Evolutionary conservation across 2,888 invertebrate genomes (phyloP).

Genomic region (Spicauda simplicius): DNA sequence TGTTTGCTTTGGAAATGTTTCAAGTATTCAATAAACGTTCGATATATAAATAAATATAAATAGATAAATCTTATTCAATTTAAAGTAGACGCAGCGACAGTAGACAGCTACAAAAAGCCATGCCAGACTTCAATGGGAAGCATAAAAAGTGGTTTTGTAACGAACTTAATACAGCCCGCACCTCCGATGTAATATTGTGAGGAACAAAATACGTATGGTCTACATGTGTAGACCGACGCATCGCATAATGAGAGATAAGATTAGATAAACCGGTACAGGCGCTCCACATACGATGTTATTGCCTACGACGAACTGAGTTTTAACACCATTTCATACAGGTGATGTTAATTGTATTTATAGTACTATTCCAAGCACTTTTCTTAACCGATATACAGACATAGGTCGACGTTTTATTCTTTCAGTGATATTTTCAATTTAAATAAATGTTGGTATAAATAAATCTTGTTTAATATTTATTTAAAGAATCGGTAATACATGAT

Average conservation of each 20-base stretch:
- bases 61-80: background rate
- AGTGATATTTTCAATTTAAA: no score
- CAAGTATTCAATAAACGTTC: no score
- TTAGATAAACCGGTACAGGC: constrained; percentile 49
- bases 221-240: constrained; percentile 2
- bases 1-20: no score
- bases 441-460: no score
- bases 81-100: background rate
- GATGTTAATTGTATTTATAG: background rate
- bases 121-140: background rate
- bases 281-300: constrained; percentile 36
- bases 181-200: background rate
- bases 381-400: no score
- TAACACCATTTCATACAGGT: background rate
- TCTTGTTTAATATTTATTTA: no score
- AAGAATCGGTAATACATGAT: no score
- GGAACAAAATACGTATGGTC: background rate
- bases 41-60: no score
- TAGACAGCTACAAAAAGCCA: background rate
- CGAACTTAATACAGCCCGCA: background rate
- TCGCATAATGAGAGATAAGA: constrained; percentile 50
- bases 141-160: background rate
- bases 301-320: constrained; percentile 3
- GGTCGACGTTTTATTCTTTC: no score
- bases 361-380: no score